These are phyloP conservation scores for Drosophila monieri DNA, from an alignment of 2,888 invertebrate species.

Conservation along the genomic window DNA sequence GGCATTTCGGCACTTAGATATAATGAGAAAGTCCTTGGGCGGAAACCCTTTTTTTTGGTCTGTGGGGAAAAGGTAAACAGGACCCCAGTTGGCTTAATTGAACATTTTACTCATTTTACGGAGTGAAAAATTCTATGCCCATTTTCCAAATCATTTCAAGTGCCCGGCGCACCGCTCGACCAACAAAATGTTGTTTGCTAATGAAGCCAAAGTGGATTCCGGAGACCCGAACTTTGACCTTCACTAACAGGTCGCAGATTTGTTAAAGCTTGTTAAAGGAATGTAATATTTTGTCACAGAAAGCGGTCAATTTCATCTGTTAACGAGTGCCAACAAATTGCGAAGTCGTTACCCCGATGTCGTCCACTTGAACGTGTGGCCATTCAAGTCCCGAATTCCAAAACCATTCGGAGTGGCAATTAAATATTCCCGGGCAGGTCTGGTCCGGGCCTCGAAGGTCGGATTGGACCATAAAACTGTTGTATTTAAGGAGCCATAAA, in stretches of 20 bases:
- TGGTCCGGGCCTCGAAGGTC: conserved; percentile 28
- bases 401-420: conserved; percentile 66
- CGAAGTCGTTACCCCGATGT: conserved; percentile 34
- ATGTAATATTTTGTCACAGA: conserved; percentile 44
- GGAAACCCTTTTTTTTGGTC: conserved; percentile 58
- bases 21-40: conserved; percentile 67
- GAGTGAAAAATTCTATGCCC: conserved; percentile 27
- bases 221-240: conserved; percentile 48
- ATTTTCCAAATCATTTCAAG: conserved; percentile 68
- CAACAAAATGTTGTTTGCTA: conserved; percentile 48
- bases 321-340: conserved; percentile 62
- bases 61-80: conserved; percentile 37
- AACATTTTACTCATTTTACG: conserved; percentile 63
- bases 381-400: conserved; percentile 53
- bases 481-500: conserved; percentile 63
- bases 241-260: conserved; percentile 33
- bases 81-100: conserved; percentile 56
- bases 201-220: conserved; percentile 52
- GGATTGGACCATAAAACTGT: conserved; percentile 56
- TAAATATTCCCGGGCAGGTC: conserved; percentile 50
- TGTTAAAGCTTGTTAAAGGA: background rate
- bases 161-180: conserved; percentile 26
- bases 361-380: conserved; percentile 45
- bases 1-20: conserved; percentile 58
- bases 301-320: conserved; percentile 40